Conservation (phyloP, 2,888 invertebrate species). For the Nymphalis c-album region DNA sequence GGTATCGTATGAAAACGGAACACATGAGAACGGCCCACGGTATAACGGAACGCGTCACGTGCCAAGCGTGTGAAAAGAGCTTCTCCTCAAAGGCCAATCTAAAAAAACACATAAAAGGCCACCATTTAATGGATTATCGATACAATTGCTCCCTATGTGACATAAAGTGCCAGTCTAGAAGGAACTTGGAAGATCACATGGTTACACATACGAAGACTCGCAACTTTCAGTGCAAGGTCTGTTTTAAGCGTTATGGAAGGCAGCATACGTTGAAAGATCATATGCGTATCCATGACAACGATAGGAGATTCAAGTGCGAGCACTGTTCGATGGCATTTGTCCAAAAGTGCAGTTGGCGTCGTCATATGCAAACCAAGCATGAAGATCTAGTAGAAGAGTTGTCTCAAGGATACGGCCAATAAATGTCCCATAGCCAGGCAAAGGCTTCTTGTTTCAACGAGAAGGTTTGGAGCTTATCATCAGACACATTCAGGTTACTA, state of each 20-base stretch:
- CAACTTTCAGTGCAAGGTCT: slow-evolving; percentile 59
- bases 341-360: slow-evolving; percentile 45
- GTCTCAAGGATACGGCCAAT: too few species aligned
- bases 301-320: slow-evolving; percentile 43
- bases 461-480: too few species aligned
- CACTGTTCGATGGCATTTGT: slow-evolving; percentile 45
- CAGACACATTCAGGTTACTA: too few species aligned
- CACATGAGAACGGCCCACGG: slow-evolving; percentile 44
- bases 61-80: slow-evolving; percentile 43
- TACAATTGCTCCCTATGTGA: slow-evolving; percentile 46
- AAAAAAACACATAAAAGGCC: slow-evolving; percentile 38
- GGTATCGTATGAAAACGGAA: slow-evolving; percentile 38
- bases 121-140: slow-evolving; percentile 41
- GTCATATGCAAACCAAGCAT: slow-evolving; percentile 50
- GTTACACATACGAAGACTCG: slow-evolving; percentile 58
- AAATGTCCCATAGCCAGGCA: too few species aligned
- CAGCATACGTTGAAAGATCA: slow-evolving; percentile 44
- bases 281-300: slow-evolving; percentile 43
- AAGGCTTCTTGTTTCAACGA: too few species aligned
- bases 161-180: slow-evolving; percentile 54
- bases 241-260: slow-evolving; percentile 49
- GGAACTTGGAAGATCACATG: slow-evolving; percentile 58
- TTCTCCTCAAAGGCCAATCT: slow-evolving; percentile 38
- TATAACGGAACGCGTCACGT: slow-evolving; percentile 36
- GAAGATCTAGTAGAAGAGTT: slow-evolving; percentile 20